Evolutionary conservation across 2,797 vertebrate species (phyloP).

Genomic region (Sebastes hubbsi): DNA sequence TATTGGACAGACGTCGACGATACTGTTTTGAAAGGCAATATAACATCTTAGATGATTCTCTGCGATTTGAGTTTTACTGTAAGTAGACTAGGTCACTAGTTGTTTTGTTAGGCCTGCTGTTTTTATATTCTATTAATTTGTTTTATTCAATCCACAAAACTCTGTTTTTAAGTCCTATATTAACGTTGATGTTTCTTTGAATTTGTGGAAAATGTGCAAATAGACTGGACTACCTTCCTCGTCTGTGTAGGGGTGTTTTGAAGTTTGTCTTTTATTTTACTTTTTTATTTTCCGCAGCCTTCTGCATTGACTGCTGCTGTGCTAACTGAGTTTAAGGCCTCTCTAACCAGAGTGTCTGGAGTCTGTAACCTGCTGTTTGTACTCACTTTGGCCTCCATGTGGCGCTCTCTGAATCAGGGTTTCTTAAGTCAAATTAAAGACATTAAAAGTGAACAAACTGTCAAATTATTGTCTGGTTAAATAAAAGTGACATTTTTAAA

Average conservation of each 20-base stretch:
- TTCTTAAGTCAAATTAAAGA: conserved; percentile 73
- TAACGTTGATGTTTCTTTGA: conserved; percentile 15
- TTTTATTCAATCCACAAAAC: conserved; percentile 21
- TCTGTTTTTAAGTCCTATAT: conserved; percentile 43
- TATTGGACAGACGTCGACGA: conserved; percentile 7
- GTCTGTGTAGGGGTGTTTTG: conserved; percentile 12
- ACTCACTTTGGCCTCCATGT: conserved; percentile 46
- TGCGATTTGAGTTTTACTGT: conserved; percentile 30
- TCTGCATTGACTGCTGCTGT: conserved; percentile 42
- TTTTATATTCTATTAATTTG: conserved; percentile 12
- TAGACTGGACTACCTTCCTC: conserved; percentile 22
- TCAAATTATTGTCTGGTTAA: conserved; percentile 27
- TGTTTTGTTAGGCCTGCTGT: conserved; percentile 29
- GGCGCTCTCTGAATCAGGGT: conserved; percentile 63
- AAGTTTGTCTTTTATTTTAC: conserved; percentile 29
- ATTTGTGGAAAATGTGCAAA: conserved; percentile 39
- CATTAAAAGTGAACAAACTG: conserved; percentile 50
- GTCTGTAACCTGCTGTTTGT: conserved; percentile 72
- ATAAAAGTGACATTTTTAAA: neutral
- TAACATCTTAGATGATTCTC: neutral
- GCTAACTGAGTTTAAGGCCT: conserved; percentile 33
- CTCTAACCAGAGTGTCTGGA: conserved; percentile 44
- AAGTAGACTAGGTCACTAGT: conserved; percentile 17
- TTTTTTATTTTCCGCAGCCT: conserved; percentile 19
- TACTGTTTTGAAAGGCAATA: conserved; percentile 26